phyloP scores from a whole-genome alignment of 2,113 vertebrate species.

The Sphaerodactylus townsendi region DNA sequence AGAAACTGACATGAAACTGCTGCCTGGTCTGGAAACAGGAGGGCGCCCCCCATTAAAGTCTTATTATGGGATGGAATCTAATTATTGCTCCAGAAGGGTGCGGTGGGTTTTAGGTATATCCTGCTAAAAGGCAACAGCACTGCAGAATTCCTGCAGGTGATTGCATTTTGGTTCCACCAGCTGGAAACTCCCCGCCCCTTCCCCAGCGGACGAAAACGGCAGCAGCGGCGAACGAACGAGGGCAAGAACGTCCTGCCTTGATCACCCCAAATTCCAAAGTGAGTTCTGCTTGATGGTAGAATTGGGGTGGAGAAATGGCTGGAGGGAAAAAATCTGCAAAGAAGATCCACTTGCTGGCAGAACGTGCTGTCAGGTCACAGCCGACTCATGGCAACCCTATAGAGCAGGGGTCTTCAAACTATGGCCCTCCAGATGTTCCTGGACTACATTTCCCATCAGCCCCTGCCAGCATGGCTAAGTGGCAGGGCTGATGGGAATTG shows the following conservation, averaged over 20 bases:
- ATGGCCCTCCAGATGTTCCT: too few relatives aligned
- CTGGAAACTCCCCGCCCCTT: not conserved
- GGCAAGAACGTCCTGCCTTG: too few relatives aligned
- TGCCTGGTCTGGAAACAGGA: slow-evolving; percentile 31
- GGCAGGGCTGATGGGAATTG: too few relatives aligned
- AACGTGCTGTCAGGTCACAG: too few relatives aligned
- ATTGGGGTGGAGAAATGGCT: not conserved
- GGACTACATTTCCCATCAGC: too few relatives aligned
- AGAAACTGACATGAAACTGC: not conserved
- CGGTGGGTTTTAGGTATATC: slow-evolving; percentile 16
- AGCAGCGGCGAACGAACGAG: too few relatives aligned
- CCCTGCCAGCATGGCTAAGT: too few relatives aligned
- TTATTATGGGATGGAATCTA: slow-evolving; percentile 8
- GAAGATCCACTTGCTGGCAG: not conserved
- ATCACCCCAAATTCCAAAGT: not conserved
- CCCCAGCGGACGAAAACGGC: not conserved
- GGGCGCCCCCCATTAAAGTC: not conserved
- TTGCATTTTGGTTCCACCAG: not conserved
- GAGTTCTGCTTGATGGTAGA: not conserved
- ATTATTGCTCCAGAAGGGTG: slow-evolving; percentile 17
- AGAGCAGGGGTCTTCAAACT: too few relatives aligned
- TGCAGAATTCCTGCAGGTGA: not conserved
- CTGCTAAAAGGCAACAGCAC: not conserved
- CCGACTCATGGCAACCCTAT: too few relatives aligned
- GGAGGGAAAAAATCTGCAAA: not conserved